Conservation (phyloP, 2,797 vertebrate species). For the Enteromius paludinosus region DNA sequence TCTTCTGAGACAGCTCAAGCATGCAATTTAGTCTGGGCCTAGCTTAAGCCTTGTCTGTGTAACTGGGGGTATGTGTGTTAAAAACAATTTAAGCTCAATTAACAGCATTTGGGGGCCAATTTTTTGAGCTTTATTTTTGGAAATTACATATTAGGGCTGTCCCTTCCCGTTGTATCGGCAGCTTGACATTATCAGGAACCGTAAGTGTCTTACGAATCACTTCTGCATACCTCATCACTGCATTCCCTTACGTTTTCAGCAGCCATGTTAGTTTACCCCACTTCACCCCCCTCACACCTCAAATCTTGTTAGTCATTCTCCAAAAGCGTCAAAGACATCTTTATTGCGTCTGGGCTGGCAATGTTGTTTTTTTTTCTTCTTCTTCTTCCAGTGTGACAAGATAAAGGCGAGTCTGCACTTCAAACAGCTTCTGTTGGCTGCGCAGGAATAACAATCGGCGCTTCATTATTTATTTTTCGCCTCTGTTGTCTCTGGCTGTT, state of each 20-base stretch:
- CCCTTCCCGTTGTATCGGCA: background rate
- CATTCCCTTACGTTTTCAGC: conserved; percentile 18
- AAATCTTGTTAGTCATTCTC: conserved; percentile 58
- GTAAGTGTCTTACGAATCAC: background rate
- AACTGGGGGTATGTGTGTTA: background rate
- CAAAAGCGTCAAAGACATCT: conserved; percentile 61
- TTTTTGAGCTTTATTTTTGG: no score
- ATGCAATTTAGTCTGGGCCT: no score
- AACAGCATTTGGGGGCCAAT: background rate
- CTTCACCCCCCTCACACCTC: conserved; percentile 29
- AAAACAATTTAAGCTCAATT: background rate
- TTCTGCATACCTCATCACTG: conserved; percentile 9
- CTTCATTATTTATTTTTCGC: conserved; percentile 66
- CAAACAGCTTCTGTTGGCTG: conserved; percentile 62
- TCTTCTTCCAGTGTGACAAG: conserved; percentile 60
- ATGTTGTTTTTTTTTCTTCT: conserved; percentile 54
- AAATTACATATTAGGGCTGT: no score
- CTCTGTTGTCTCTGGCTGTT: conserved; percentile 65
- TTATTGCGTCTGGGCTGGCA: conserved; percentile 64
- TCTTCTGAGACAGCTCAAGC: no score
- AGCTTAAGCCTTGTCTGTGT: no score
- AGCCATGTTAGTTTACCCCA: conserved; percentile 30
- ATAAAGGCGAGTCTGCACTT: conserved; percentile 61
- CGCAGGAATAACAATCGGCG: conserved; percentile 58
- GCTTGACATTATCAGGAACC: conserved; percentile 17